A percentile compares a stretch with the other conserved stretches of the same genome.
Conservation (phyloP, 2,797 vertebrate species). For the Epinephelus awoara region DNA sequence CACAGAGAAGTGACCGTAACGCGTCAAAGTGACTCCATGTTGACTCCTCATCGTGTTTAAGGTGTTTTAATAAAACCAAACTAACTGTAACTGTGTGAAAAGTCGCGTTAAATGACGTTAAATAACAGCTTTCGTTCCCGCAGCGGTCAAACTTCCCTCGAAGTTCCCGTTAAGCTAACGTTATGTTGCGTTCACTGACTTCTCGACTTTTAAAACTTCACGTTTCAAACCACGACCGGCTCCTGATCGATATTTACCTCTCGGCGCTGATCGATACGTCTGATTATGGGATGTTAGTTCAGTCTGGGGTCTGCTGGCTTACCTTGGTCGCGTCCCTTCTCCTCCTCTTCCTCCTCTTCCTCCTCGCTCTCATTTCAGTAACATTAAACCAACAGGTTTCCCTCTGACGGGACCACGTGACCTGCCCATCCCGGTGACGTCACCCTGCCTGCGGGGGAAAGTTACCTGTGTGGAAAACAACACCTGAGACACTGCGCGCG, state of each 20-base stretch:
- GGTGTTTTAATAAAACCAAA: neutral
- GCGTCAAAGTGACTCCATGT: neutral
- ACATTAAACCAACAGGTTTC: constrained; percentile 36
- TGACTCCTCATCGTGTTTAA: neutral
- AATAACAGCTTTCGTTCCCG: neutral
- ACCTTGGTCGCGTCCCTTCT: neutral
- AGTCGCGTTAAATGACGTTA: neutral
- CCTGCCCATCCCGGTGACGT: constrained; percentile 67
- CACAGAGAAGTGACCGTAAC: neutral
- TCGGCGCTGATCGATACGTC: neutral
- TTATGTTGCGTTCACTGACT: neutral
- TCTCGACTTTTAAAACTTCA: neutral
- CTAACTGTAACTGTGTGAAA: neutral
- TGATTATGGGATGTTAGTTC: neutral
- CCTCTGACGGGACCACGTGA: constrained; percentile 49
- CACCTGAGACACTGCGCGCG: constrained; percentile 35
- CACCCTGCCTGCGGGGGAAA: accelerated
- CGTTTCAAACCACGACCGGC: neutral
- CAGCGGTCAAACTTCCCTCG: neutral
- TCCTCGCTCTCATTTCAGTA: constrained; percentile 31
- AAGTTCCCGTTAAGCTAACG: constrained; percentile 2
- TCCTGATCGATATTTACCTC: neutral
- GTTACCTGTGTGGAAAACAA: constrained; percentile 6
- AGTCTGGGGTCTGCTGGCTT: neutral
- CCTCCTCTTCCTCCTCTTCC: neutral